Evolutionary conservation across 2,113 vertebrate genomes (phyloP), one percentile per base, ranked within the genome.

Genomic region (Gobio gobio): DNA sequence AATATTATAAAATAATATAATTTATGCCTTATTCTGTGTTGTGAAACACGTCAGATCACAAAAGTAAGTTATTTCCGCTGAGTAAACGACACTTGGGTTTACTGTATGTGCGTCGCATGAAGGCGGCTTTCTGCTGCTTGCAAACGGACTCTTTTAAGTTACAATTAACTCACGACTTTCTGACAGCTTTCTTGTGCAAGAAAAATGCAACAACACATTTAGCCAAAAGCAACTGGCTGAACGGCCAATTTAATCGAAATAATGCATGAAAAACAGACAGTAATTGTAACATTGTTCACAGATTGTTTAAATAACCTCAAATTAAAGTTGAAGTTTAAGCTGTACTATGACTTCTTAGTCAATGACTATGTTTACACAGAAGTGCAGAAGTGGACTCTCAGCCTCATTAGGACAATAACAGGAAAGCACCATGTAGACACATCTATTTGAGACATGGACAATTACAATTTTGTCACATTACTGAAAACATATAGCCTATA

Each of bases 281-380:
- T 29, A 29, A 66, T 26, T 64, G 79, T 26, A 4, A 29, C 61
- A 81, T 68, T 51, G 79, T 54, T 81, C 79, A 43, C 40, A 68
- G 45, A 68, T 68, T 51, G 61, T 68, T 64, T 51, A 51, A 81
- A 81, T 81, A 68, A 54, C 61, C 79, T 81, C 45, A 68, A 81
- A 81, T 81, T 68, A 81, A 22, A 81, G 61, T 24, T 36, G 79
- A 68, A 68, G 61, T 81, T 68, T 22, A 81, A 81, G 79, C 5
- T 51, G 24, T 45, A 68, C 78, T 80, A 45, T 80, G 64, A 64
- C 43, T n/a, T 47, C n/a, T 80, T 20, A 20, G 40, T 80, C 59
- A 80, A 79, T 20, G n/a, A 64, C 40, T 49, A 43, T 78, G 63
- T 66, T 81, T 68, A 54, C 79, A 81, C 61, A 51, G 24, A 68